A percentile compares a stretch with the other conserved stretches of the same genome.
Conservation (phyloP, 2,888 invertebrate species). For the Xiphydria camelus region DNA sequence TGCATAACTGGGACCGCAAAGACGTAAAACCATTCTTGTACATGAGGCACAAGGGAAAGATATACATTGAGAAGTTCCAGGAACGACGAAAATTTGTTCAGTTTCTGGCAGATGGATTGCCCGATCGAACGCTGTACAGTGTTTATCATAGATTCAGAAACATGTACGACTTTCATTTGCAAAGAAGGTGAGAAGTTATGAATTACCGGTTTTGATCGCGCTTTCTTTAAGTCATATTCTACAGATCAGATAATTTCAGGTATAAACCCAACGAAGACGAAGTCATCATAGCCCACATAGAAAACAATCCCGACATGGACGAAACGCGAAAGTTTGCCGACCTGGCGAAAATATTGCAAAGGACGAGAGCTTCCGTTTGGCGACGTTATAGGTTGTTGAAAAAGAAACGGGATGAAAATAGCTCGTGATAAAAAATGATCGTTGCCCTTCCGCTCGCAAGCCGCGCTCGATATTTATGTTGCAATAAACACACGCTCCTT, state of each 20-base stretch:
- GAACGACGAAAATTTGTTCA: conserved; percentile 46
- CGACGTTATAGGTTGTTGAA: conserved; percentile 40
- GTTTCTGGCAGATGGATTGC: conserved; percentile 45
- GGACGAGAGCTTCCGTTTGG: conserved; percentile 50
- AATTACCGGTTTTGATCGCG: no score
- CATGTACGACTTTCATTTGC: conserved; percentile 28
- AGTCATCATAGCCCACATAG: conserved; percentile 38
- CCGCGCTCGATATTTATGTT: no score
- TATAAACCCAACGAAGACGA: conserved; percentile 39
- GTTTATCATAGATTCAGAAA: conserved; percentile 47
- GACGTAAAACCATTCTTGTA: conserved; percentile 38
- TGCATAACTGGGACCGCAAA: conserved; percentile 37
- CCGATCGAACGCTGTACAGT: conserved; percentile 46
- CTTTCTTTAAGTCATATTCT: no score
- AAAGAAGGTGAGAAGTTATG: conserved; percentile 32
- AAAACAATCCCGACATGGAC: conserved; percentile 25
- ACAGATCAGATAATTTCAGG: conserved; percentile 25
- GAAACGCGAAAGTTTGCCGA: conserved; percentile 34
- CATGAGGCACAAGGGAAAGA: conserved; percentile 25
- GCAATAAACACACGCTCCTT: no score
- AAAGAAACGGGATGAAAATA: conserved; percentile 21
- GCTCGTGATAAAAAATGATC: no score
- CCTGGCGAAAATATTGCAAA: conserved; percentile 41
- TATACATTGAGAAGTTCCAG: conserved; percentile 23
- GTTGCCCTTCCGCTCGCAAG: no score